These are phyloP conservation scores for Taphrorychus bicolor DNA, from an alignment of 2,888 invertebrate species.

Conservation along the genomic window DNA sequence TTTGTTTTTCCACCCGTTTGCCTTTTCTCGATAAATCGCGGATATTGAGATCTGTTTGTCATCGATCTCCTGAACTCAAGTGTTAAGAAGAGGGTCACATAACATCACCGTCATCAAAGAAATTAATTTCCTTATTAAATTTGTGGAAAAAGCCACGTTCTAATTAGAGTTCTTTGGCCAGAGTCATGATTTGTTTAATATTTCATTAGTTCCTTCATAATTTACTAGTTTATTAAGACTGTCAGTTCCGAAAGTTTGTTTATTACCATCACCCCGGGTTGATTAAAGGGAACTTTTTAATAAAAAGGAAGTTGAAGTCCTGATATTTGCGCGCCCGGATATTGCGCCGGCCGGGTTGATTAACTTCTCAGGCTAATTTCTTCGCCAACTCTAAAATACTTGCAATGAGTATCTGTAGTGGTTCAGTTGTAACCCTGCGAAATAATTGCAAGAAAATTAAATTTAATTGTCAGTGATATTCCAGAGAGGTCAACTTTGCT, in stretches of 20 bases:
- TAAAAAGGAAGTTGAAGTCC: conserved; percentile 18
- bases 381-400: neutral
- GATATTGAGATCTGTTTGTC: conserved; percentile 47
- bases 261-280: conserved; percentile 28
- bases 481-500: no score
- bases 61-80: conserved; percentile 22
- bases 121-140: conserved; percentile 21
- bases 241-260: conserved; percentile 39
- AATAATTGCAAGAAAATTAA: no score
- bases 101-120: conserved; percentile 1
- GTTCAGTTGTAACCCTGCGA: neutral
- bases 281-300: conserved; percentile 28
- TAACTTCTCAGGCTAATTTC: conserved; percentile 12
- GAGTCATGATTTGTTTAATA: conserved; percentile 42
- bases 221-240: conserved; percentile 41
- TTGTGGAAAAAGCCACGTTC: conserved; percentile 11
- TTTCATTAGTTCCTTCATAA: conserved; percentile 43
- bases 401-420: neutral
- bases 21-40: conserved; percentile 51
- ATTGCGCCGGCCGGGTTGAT: conserved; percentile 17
- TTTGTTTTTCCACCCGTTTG: conserved; percentile 44
- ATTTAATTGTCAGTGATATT: no score
- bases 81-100: neutral
- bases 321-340: conserved; percentile 18
- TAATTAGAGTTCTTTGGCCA: conserved; percentile 31